Base-by-base conservation (phyloP, 2,888 invertebrate genomes). In the Andrena chrysosceles region DNA sequence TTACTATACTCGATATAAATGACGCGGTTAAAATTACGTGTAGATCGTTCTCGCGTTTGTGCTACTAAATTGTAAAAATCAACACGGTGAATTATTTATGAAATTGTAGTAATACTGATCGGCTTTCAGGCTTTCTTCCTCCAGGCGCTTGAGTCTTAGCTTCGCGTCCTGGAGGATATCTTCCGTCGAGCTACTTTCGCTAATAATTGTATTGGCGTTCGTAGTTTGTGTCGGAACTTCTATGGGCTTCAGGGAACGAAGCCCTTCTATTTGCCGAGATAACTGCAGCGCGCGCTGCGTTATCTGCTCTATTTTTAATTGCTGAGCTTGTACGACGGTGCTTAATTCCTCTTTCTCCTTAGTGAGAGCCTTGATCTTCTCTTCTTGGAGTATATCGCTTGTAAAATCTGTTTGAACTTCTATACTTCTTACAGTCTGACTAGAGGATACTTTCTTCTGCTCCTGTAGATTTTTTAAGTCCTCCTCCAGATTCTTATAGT, bases 161-260 rank as follows among this genome's bases (percentile, higher is more conserved):
- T 91, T 93, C 1, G 94, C 94, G 76, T 94, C 94, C 29, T 93
- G 92, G 59, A 94, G 85, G 68, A 94, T 93, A 72, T 94, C 94
- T 63, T 94, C 94, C 0, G 93, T 93, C 0, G 93, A 94, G 84
- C 94, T 94, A 20, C 91, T 92, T 76, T 94, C 94, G 64, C 93
- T 93, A 2, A 93, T 81, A 23, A 93, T 64, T 20, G 91, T 91
- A 29, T 90, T 91, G 0, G 84, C 79, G 63, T 90, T 89, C 10
- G 84, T 66, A 5, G 85, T 77, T 16, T 86, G 82, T 6, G 75
- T 60, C n/a, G 90, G 83, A 8, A 89, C 42, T 60, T 91, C 89
- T 1, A 83, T 83, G 6, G 87, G 75, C 74, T 79, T 87, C 5
- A 85, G 42, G 8, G 90, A 82, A 73, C 91, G 91, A 6, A 89